Base-by-base conservation (phyloP, 2,888 invertebrate species). In the Morinoia aosen region DNA sequence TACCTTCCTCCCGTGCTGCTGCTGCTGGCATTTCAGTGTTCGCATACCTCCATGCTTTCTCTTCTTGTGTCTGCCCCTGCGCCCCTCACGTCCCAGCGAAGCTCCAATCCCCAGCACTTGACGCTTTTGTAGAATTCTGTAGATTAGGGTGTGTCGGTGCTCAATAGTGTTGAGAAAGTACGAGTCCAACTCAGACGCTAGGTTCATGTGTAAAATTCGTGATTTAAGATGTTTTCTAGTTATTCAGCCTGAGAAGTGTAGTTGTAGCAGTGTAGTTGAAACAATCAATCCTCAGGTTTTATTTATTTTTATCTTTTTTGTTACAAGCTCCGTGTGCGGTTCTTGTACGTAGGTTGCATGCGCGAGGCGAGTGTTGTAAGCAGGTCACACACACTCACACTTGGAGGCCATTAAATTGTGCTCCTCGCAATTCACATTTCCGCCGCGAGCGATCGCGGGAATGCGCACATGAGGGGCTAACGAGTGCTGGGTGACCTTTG, bases 41-140 rank as follows among this genome's bases (percentile, higher is more conserved):
- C 93, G 93, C 93, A 93, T 93, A 57, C 93, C 93, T 57, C 33
- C 33, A 93, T 93, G 93, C 93, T 93, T 93, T 93, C 93, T 93
- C 93, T 93, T 91, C 88, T 88, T 33, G 88, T 88, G 88, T 40
- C 91, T 90, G 90, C 93, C 57, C 58, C 56, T 56, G 93, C 58
- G 93, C 93, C 57, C 93, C 57, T 57, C 93, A 93, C 93, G 40
- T 93, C 91, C 48, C 19, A 39, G 90, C 48, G 64, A 64, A 64
- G 48, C 90, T 39, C 10, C 39, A 12, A 40, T 90, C 48, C 8
- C 40, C 40, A 25, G 10, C 25, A 25, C 76, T 33, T 33, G 19
- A 12, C 76, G 76, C 76, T 76, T 8, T 33, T 76, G 25, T 76
- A 76, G 19, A 76, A 76, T 76, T 8, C 76, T 76, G 25, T 76